Evolutionary conservation across 1,140 invertebrate genomes (phyloP), one percentile per base, ranked within the genome.

Genomic region (Zelostemma sp.): DNA sequence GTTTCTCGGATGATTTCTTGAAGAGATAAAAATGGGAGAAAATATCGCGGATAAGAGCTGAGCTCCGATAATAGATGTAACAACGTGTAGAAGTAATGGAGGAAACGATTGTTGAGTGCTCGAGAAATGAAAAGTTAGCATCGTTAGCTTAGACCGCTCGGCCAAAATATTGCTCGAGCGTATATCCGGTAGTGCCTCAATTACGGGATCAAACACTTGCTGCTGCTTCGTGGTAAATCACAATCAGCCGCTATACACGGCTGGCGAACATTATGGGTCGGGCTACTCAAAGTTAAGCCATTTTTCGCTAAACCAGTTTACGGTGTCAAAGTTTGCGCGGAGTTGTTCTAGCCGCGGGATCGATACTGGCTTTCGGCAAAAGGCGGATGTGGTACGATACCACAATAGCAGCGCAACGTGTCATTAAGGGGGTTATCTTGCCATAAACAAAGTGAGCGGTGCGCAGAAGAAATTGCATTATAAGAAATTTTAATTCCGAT

Each of bases 261-360:
- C 40, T 28, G 53, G 56, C 43, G 61, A 65, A 72, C 68, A 74
- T 70, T 73, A 72, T 66, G 62, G 71, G 64, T 54, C 50, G 43
- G 66, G 62, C 65, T 70, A 72, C 72, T 76, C 68, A 59, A 76
- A 82, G 73, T 80, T 80, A 72, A 79, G 73, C 77, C 75, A 79
- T 81, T 81, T 81, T 83, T 82, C 79, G 73, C 60, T 76, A 77
- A 82, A 80, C 77, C 79, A 78, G 76, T 83, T 80, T 82, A 79
- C 73, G 64, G 71, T 70, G 75, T 79, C 76, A 81, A 84, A 82
- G 74, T 81, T 84, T 75, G 45, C 63, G 35, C 56, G 40, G 48
- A 68, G 55, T 63, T 68, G 66, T 59, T 48, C 43, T 8, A 33
- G 50, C 43, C 56, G 47, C 15, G 41, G 66, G 74, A 78, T 79